A percentile compares a stretch with the other conserved stretches of the same genome.
Conservation (phyloP, 2,113 vertebrate species). For the Leptosomus discolor region DNA sequence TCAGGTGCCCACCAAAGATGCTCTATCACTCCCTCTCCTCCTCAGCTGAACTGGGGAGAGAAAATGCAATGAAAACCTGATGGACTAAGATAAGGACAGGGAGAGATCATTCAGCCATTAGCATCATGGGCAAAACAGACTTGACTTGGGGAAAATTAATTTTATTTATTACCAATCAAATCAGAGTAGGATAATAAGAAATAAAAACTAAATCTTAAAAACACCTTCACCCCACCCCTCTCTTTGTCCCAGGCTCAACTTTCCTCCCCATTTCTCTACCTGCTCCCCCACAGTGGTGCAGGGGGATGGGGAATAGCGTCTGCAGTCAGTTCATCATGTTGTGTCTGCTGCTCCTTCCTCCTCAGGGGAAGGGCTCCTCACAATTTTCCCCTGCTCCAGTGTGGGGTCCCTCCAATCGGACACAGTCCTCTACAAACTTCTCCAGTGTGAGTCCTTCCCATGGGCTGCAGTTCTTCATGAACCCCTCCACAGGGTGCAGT, state of each 20-base stretch:
- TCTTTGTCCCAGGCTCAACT: not conserved
- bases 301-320: not conserved
- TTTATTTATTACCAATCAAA: not conserved
- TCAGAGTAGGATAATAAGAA: not conserved
- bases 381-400: not conserved
- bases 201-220: not conserved
- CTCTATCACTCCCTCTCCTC: not conserved
- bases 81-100: not conserved
- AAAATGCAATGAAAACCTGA: not conserved
- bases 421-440: not conserved
- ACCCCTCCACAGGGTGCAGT: no score
- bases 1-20: not conserved
- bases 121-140: not conserved
- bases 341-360: not conserved
- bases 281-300: no score
- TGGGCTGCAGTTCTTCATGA: not conserved
- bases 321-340: not conserved
- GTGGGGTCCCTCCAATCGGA: not conserved
- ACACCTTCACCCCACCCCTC: not conserved
- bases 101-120: not conserved
- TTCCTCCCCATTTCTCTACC: not conserved
- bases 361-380: not conserved
- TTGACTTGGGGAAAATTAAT: not conserved
- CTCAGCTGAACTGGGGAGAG: not conserved
- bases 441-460: not conserved